phyloP scores from a whole-genome alignment of 2,888 invertebrate species.

The Baronia brevicornis region DNA sequence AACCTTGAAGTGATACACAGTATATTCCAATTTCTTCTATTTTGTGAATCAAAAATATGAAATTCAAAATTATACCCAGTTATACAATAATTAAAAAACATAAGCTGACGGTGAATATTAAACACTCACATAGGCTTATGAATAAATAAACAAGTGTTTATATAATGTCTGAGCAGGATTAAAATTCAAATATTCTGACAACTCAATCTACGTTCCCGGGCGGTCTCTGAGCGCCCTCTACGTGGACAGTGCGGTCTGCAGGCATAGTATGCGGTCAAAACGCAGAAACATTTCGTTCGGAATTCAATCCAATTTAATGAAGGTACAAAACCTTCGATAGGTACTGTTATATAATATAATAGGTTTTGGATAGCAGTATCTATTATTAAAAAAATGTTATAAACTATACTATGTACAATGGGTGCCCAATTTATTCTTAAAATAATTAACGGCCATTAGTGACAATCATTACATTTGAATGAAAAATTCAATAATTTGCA shows the following conservation, averaged over 20 bases:
- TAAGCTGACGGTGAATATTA: conserved; percentile 26
- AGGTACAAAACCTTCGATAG: too few relatives aligned
- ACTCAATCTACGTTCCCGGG: conserved; percentile 71
- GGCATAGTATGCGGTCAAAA: conserved; percentile 23
- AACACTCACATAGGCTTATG: conserved; percentile 41
- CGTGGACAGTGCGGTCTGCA: conserved; percentile 36
- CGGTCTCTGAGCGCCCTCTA: conserved; percentile 38
- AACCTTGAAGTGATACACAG: too few relatives aligned
- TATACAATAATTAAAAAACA: conserved; percentile 19
- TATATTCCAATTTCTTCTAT: too few relatives aligned
- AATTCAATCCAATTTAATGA: too few relatives aligned
- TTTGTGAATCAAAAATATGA: conserved; percentile 1
- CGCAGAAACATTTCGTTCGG: conserved; percentile 3
- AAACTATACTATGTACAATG: too few relatives aligned
- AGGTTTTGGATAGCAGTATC: too few relatives aligned
- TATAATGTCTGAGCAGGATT: conserved; percentile 62
- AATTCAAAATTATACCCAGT: conserved; percentile 3
- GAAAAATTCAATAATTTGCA: too few relatives aligned
- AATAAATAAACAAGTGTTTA: conserved; percentile 68
- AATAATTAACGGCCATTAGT: too few relatives aligned
- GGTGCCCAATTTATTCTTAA: too few relatives aligned
- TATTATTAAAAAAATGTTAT: too few relatives aligned
- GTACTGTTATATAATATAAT: too few relatives aligned
- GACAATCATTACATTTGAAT: conserved; percentile 5
- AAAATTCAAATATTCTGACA: conserved; percentile 77